Base-by-base conservation (phyloP, 2,797 vertebrate species). In the Pseudochromis fuscus region DNA sequence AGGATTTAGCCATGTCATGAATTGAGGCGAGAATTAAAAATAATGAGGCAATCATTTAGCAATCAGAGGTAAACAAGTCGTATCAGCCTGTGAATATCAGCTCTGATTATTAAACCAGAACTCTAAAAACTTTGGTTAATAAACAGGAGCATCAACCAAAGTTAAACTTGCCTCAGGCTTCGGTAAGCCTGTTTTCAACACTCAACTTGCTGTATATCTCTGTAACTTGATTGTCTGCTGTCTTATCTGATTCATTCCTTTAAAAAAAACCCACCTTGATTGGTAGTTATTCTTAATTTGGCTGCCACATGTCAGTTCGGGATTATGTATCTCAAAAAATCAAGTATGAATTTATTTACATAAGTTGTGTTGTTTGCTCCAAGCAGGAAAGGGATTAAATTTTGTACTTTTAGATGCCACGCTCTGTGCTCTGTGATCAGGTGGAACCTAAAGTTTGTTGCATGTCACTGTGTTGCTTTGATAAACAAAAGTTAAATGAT, bases 401-500 rank as follows among this genome's bases (percentile, higher is more conserved):
- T 51, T 37, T 1, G 21, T 19, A 52, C 27, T 65, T 69, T n/a
- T 28, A 25, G 42, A 63, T 63, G 53, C 24, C n/a, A 35, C 64
- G 15, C 48, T n/a, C 23, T 53, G 33, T 21, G 35, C 9, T 31
- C 25, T 49, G 33, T 30, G 50, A 79, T 72, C 66, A 67, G 48
- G 67, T 31, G 2, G 9, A 49, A 33, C n/a, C 4, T 67, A 5
- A 65, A 84, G 33, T 84, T 66, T 60, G 51, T 38, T 15, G 61
- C 33, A 10, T 53, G 37, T 33, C 69, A 59, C 51, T 74, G 56
- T 61, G 61, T 69, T 35, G 57, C 71, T 73, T 68, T 55, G 71
- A 89, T 81, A 82, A 84, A 76, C 56, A 75, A 65, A 70, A 70
- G 51, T 63, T 18, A 19, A 16, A 38, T n/a, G n/a, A n/a, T n/a